Evolutionary conservation across 2,888 invertebrate species (phyloP).

Genomic region (Microctonus aethiopoides): DNA sequence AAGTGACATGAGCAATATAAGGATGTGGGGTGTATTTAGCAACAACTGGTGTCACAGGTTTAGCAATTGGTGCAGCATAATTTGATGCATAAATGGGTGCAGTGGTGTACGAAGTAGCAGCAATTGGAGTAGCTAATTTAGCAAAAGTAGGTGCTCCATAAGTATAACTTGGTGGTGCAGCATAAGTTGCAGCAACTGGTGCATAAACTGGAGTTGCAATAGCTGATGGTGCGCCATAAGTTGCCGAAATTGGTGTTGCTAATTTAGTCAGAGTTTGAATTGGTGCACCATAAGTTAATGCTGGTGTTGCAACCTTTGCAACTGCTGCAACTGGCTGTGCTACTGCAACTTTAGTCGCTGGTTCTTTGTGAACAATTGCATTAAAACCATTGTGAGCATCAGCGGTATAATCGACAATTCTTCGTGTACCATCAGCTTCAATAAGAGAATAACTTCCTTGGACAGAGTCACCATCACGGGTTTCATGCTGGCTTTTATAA

Average conservation of each 20-base stretch:
- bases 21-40: slow-evolving; percentile 49
- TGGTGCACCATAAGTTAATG: slow-evolving; percentile 60
- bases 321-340: slow-evolving; percentile 31
- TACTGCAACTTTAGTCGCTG: slow-evolving; percentile 54
- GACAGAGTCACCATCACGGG: slow-evolving; percentile 46
- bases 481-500: slow-evolving; percentile 47
- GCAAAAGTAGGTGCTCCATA: slow-evolving; percentile 38
- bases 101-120: neutral
- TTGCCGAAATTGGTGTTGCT: slow-evolving; percentile 21
- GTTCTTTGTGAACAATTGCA: slow-evolving; percentile 35
- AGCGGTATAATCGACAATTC: slow-evolving; percentile 46
- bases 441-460: slow-evolving; percentile 61
- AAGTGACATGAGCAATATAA: slow-evolving; percentile 46
- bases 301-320: slow-evolving; percentile 43
- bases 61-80: slow-evolving; percentile 18
- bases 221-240: slow-evolving; percentile 13
- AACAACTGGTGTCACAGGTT: slow-evolving; percentile 60
- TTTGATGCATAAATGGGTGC: slow-evolving; percentile 9
- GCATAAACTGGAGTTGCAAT: slow-evolving; percentile 7
- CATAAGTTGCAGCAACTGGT: slow-evolving; percentile 22
- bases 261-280: slow-evolving; percentile 37
- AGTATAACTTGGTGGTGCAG: slow-evolving; percentile 63
- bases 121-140: slow-evolving; percentile 25
- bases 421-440: slow-evolving; percentile 64
- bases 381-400: slow-evolving; percentile 39